Evolutionary conservation across 2,797 vertebrate species (phyloP), one percentile per base, ranked within the genome.

Genomic region (Numenius phaeopus): DNA sequence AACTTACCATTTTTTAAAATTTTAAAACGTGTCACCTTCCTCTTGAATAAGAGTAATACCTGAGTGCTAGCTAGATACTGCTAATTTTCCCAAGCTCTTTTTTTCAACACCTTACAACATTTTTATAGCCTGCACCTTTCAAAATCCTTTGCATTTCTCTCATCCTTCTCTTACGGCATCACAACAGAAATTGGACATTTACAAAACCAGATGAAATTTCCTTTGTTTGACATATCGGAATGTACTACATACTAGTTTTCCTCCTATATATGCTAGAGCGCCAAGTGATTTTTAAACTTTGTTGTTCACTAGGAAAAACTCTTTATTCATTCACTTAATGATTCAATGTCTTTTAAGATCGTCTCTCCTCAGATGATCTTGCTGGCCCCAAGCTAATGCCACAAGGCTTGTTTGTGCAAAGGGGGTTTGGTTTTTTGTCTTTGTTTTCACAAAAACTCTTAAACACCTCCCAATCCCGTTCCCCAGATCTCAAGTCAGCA

Each of bases 321-420:
- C 83, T 85, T 90, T 40, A 77, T 58, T 91, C n/a, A 20, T 46
- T 66, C 20, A 40, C 75, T 88, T 76, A 79, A 71, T 55, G 82
- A 89, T 61, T 81, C 69, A 40, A 3, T 30, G 67, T 71, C 87
- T 94, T 92, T 77, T 81, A 80, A 89, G 71, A 92, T 92, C 91
- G 65, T 59, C 66, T 83, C 88, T 87, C 86, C 65, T 89, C 88
- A 37, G 70, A 84, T 83, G 94, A 80, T 95, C 85, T 69, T 4
- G 46, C 79, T 83, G 70, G 58, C 87, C 83, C 66, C 1, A 2
- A 94, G 70, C 47, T 84, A 89, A 89, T 0, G 2, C 62, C 52
- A 72, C 55, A 58, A 66, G 34, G 44, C 34, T 90, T 62, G n/a
- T 78, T 85, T 86, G 65, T 71, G 67, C 57, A 65, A 87, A 83